Conservation (phyloP, 2,113 vertebrate species). For the Onychostruthus taczanowskii region DNA sequence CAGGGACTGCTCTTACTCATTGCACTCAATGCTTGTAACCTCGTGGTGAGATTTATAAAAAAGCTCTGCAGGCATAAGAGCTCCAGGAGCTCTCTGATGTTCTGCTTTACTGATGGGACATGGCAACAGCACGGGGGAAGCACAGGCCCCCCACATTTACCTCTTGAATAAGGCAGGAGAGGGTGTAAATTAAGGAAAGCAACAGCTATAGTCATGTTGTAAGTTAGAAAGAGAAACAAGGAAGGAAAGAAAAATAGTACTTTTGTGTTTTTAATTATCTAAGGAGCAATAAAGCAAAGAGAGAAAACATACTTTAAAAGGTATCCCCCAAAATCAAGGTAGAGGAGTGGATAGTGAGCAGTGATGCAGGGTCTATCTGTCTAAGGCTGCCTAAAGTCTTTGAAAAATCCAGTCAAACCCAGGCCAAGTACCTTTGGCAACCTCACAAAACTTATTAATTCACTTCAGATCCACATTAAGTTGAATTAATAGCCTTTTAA, state of each 20-base stretch:
- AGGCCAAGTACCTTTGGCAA: neutral
- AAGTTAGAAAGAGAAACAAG: neutral
- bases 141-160: neutral
- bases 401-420: neutral
- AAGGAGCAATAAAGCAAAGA: neutral
- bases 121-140: neutral
- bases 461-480: neutral
- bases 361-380: neutral
- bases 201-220: neutral
- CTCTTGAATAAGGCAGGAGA: neutral
- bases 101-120: neutral
- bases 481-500: neutral
- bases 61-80: neutral
- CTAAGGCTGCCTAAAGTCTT: neutral
- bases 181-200: neutral
- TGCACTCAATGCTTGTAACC: neutral
- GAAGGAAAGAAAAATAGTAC: neutral
- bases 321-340: neutral
- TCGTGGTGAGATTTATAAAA: neutral
- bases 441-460: neutral
- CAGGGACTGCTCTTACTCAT: slow-evolving; percentile 30
- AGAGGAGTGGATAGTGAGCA: neutral
- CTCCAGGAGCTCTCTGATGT: neutral
- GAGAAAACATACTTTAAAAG: neutral
- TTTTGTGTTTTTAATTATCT: neutral